These are phyloP conservation scores for Orthosia incerta DNA, from an alignment of 2,888 invertebrate species.

Conservation along the genomic window DNA sequence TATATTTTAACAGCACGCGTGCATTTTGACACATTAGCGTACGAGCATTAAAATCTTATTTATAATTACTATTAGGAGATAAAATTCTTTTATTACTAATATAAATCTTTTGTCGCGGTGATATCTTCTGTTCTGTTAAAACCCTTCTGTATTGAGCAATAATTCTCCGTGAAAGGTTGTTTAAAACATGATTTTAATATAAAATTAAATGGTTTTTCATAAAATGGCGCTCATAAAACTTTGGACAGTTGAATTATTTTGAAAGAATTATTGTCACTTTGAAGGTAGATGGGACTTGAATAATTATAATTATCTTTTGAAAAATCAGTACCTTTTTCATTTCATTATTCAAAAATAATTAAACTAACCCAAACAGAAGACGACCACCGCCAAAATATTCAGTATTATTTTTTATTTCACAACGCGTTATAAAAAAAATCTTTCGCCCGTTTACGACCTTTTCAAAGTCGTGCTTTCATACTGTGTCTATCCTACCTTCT, in stretches of 20 bases:
- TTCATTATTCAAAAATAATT: constrained; percentile 22
- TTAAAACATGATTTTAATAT: constrained; percentile 13
- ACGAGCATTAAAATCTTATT: constrained; percentile 85
- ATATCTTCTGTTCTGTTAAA: constrained; percentile 72
- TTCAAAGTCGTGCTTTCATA: constrained; percentile 70
- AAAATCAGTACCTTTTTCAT: not conserved
- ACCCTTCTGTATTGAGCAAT: constrained; percentile 81
- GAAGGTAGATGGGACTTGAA: constrained; percentile 34
- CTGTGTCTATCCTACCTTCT: constrained; percentile 68
- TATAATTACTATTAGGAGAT: constrained; percentile 81
- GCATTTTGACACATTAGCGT: constrained; percentile 88
- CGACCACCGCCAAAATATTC: constrained; percentile 79
- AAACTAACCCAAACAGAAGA: constrained; percentile 67
- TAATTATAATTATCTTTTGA: constrained; percentile 8
- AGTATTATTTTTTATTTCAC: constrained; percentile 83
- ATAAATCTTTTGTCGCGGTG: constrained; percentile 79
- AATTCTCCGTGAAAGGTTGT: constrained; percentile 56
- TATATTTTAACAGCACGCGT: constrained; percentile 84
- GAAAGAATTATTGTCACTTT: constrained; percentile 62
- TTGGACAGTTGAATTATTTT: constrained; percentile 10
- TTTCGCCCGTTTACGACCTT: constrained; percentile 80
- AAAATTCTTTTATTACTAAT: constrained; percentile 84
- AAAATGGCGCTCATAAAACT: constrained; percentile 16
- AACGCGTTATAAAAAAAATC: constrained; percentile 88
- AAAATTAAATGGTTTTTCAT: constrained; percentile 4